Base-by-base conservation (phyloP, 2,797 vertebrate genomes). In the Rhinichthys osculus region DNA sequence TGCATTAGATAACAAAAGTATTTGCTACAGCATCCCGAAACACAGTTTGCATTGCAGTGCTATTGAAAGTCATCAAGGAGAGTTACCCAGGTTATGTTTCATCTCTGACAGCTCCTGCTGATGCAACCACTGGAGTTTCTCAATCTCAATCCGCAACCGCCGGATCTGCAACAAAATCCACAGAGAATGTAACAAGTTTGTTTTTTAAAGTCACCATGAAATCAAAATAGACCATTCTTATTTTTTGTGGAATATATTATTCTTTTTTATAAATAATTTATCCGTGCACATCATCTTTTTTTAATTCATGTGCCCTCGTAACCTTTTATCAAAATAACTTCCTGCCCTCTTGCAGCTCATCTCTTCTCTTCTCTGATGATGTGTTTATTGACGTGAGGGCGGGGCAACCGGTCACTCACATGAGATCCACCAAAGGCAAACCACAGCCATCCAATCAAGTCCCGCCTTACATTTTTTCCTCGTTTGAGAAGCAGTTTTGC, bases 71-170 rank as follows among this genome's bases (percentile, higher is more conserved):
- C n/a, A 66, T 64, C 19, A 80, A 66, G 17, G 11, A 47, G 17
- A 50, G 42, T 70, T 81, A 99, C 98, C 98, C 50, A 99, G 89
- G 88, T 99, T 99, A 92, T 99, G 98, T 89, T 99, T 99, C 98
- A 99, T 99, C 93, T 99, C 98, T 0, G 97, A 97, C 44, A 99
- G 93, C 84, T 99, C 98, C 86, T 99, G 98, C 85, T 99, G 98
- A 92, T 99, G 98, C 69, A 99, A 91, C 98, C 98, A 99, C 86
- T 99, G 98, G 19, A 99, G 96, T 64, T 99, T 99, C 92, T 99
- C 98, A 19, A 99, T 99, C 92, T 99, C 98, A 77, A 99, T 99
- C 91, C 98, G 96, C 92, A 99, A 93, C 90, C 98, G 95, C 40
- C 98, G 96, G 87, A 99, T 99, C 98, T 99, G 91, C 64, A 64